Conservation (phyloP, 2,797 vertebrate genomes). For the Phaenicophaeus curvirostris region DNA sequence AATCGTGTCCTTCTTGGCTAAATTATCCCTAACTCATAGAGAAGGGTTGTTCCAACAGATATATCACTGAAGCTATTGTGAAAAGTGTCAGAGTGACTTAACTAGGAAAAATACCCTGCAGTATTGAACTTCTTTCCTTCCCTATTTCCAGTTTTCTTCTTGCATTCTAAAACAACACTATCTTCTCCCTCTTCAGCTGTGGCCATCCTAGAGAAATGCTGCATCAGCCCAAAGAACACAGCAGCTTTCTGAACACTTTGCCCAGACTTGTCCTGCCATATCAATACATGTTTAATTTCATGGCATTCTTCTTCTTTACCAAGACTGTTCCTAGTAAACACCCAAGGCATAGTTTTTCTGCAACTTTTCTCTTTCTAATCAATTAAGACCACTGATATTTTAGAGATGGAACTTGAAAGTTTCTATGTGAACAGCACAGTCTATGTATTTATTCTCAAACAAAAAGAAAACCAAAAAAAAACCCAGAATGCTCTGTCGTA, state of each 20-base stretch:
- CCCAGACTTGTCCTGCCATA: not conserved
- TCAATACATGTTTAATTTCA: not conserved
- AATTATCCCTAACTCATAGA: not conserved
- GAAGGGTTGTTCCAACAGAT: not conserved
- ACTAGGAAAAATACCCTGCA: not conserved
- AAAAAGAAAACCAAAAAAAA: too few relatives aligned
- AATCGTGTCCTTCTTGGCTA: not conserved
- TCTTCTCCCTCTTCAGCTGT: not conserved
- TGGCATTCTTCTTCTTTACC: not conserved
- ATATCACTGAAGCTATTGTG: not conserved
- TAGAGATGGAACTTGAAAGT: not conserved
- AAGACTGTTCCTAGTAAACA: not conserved
- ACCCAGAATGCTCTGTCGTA: not conserved
- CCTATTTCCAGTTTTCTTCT: not conserved
- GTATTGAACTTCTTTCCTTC: not conserved
- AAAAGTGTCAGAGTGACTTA: not conserved
- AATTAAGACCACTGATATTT: not conserved
- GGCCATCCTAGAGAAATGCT: not conserved
- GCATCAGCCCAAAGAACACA: rapidly evolving
- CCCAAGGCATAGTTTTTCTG: not conserved
- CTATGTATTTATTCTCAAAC: not conserved
- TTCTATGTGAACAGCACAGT: not conserved
- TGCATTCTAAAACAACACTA: not conserved
- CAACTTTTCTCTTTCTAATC: not conserved
- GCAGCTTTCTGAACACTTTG: not conserved